phyloP scores from a whole-genome alignment of 2,113 vertebrate genomes.

The Saimiri boliviensis region DNA sequence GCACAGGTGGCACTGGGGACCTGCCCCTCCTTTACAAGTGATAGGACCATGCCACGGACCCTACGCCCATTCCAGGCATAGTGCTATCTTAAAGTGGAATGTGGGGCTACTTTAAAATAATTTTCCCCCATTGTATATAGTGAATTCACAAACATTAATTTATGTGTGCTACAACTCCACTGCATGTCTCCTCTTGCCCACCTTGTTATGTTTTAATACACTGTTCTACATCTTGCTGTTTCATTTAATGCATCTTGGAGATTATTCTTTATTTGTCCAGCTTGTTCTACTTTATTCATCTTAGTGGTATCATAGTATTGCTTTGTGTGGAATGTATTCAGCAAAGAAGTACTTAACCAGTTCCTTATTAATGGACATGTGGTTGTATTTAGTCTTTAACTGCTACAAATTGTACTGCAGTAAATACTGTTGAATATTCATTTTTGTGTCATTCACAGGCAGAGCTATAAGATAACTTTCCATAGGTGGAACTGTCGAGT shows the following conservation, averaged over 20 bases:
- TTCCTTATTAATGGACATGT: neutral
- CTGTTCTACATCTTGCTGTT: neutral
- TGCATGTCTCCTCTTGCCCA: neutral
- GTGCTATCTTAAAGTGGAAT: neutral
- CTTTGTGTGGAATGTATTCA: neutral
- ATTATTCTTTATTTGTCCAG: neutral
- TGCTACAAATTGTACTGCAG: neutral
- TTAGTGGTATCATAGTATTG: neutral
- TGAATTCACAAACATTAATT: neutral
- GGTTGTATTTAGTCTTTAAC: neutral
- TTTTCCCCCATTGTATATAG: neutral
- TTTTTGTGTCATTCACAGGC: neutral
- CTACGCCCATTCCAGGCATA: too few species aligned
- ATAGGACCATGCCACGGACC: rapidly evolving
- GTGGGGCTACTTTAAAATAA: neutral
- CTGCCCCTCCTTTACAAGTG: neutral
- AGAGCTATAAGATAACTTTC: neutral
- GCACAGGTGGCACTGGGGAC: too few species aligned
- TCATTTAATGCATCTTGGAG: neutral
- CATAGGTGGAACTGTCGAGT: neutral
- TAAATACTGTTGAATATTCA: neutral
- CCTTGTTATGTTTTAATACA: neutral
- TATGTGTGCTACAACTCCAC: neutral
- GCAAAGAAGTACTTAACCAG: neutral
- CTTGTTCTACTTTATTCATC: neutral